These are phyloP conservation scores for Scopus umbretta DNA, from an alignment of 2,113 vertebrate species.

Conservation along the genomic window DNA sequence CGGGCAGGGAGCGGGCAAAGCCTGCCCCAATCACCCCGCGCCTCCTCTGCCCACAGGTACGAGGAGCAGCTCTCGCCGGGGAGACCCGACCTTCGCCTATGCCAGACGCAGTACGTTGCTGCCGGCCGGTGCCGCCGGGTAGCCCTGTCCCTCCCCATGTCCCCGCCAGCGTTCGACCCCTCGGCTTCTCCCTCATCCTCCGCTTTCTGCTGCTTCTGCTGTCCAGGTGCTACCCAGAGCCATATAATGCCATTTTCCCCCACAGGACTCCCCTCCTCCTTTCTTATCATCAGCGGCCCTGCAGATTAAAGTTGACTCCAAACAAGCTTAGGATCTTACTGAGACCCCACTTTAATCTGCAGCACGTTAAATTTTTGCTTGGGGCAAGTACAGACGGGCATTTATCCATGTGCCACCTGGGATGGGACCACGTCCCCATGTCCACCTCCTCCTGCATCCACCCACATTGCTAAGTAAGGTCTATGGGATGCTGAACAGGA, in stretches of 20 bases:
- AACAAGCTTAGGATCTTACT: neutral
- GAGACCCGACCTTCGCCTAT: neutral
- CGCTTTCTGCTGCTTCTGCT: neutral
- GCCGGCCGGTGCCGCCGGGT: fast-evolving
- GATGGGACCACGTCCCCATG: fast-evolving
- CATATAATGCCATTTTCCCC: neutral
- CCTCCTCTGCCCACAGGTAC: constrained; percentile 84
- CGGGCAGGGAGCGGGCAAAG: neutral
- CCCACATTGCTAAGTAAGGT: neutral
- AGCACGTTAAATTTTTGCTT: neutral
- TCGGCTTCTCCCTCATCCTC: neutral
- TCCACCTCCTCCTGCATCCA: neutral
- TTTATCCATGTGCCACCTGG: neutral
- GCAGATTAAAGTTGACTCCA: neutral
- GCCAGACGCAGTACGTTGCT: constrained; percentile 25
- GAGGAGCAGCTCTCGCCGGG: neutral
- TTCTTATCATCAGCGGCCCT: neutral
- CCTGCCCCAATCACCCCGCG: constrained; percentile 81
- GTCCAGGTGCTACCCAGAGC: neutral
- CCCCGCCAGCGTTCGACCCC: neutral
- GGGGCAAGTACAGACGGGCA: neutral
- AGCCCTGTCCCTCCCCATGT: neutral
- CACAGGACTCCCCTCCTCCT: neutral
- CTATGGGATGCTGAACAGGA: neutral
- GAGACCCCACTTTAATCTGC: neutral